A percentile compares a stretch with the other conserved stretches of the same genome.
Evolutionary conservation across 2,888 invertebrate genomes (phyloP).

Genomic region (Oxyteleia sp.): DNA sequence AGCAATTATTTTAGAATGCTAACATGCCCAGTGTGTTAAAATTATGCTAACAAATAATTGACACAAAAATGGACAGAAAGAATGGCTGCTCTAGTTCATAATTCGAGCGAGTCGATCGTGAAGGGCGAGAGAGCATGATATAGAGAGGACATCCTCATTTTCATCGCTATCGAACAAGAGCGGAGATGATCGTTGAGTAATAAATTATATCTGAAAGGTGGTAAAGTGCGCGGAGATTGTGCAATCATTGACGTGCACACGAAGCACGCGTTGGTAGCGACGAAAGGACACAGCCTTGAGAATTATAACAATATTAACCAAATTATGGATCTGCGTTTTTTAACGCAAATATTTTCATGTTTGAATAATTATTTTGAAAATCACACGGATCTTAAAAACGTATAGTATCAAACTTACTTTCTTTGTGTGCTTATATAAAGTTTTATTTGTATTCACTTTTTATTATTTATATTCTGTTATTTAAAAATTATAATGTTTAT

Average conservation of each 20-base stretch:
- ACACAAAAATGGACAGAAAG: conserved; percentile 46
- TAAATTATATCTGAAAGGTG: conserved; percentile 85
- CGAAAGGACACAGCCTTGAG: conserved; percentile 57
- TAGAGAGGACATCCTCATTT: conserved; percentile 86
- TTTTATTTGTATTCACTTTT: no score
- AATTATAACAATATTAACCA: conserved; percentile 12
- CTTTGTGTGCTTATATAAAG: no score
- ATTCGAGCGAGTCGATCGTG: conserved; percentile 64
- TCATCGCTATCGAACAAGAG: conserved; percentile 79
- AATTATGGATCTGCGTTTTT: no score
- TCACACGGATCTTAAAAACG: no score
- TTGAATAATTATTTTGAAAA: no score
- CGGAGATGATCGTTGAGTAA: conserved; percentile 86
- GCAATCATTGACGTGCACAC: conserved; percentile 76
- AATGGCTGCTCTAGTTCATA: conserved; percentile 55
- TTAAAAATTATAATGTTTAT: no score
- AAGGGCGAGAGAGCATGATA: conserved; percentile 68
- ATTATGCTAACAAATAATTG: conserved; percentile 42
- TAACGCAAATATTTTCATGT: no score
- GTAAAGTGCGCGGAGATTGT: conserved; percentile 80
- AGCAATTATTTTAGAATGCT: background rate
- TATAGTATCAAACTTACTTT: no score
- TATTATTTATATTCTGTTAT: no score
- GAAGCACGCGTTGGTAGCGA: conserved; percentile 40
- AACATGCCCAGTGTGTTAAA: background rate